Percentiles rank a stretch among this genome's conserved stretches.
phyloP scores from a whole-genome alignment of 2,888 invertebrate genomes.

The Pristionchus entomophagus region DNA sequence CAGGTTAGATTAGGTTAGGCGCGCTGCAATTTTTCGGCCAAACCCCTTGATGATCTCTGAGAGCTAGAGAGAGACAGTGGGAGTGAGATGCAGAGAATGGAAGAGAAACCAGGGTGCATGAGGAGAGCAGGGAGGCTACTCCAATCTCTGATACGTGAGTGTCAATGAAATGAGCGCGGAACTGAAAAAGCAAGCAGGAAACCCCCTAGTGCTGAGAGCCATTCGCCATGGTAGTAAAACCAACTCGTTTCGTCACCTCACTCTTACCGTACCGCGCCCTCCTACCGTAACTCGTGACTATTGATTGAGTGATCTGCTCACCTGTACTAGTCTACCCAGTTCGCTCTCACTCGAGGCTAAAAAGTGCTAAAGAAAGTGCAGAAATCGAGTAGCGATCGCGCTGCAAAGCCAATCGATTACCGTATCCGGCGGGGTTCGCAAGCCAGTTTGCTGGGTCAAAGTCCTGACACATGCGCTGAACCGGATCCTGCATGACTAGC shows the following conservation, averaged over 20 bases:
- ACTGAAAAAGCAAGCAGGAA: neutral
- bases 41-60: neutral
- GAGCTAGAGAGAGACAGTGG: neutral
- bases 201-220: neutral
- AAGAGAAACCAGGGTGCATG: neutral
- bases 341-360: neutral
- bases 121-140: too few species aligned
- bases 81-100: neutral
- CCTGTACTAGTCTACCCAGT: neutral
- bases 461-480: neutral
- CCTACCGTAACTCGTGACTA: neutral
- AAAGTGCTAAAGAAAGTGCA: neutral
- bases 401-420: neutral
- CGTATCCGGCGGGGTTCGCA: neutral
- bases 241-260: slow-evolving; percentile 21
- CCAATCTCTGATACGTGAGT: neutral
- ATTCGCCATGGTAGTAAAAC: neutral
- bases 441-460: neutral
- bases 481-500: neutral
- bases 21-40: neutral
- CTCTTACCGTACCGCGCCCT: neutral
- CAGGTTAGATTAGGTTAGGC: slow-evolving; percentile 1
- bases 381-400: neutral
- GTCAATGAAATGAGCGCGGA: neutral
- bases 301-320: neutral